Conservation (phyloP, 2,113 vertebrate species). For the Xerus inauris region DNA sequence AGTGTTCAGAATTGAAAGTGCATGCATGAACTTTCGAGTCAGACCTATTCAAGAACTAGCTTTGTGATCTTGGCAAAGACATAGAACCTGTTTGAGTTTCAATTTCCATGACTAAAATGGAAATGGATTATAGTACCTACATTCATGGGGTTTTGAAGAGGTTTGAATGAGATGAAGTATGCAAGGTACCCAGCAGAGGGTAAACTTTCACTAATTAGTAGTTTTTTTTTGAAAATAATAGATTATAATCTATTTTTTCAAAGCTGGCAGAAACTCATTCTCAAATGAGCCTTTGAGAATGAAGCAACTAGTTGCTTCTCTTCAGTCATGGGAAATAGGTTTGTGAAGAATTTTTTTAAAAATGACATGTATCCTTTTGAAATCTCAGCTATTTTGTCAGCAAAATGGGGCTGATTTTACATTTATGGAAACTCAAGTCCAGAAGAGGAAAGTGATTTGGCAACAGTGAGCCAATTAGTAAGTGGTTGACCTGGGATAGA, state of each 20-base stretch:
- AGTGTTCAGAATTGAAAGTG: background rate
- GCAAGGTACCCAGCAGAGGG: background rate
- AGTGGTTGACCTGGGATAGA: background rate
- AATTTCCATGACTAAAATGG: background rate
- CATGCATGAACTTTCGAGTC: background rate
- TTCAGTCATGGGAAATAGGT: background rate
- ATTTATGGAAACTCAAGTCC: background rate
- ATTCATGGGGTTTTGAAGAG: background rate
- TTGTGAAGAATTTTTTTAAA: background rate
- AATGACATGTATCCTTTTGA: background rate
- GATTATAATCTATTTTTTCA: background rate
- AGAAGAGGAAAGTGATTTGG: background rate
- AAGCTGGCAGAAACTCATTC: background rate
- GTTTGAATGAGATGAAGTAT: background rate
- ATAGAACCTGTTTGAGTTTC: background rate
- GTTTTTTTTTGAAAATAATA: background rate
- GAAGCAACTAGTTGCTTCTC: background rate
- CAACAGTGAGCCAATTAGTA: background rate
- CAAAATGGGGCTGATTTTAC: conserved; percentile 41
- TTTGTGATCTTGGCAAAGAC: conserved; percentile 27
- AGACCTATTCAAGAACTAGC: background rate
- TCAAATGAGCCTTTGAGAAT: background rate
- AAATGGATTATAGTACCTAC: background rate
- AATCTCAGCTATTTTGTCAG: background rate
- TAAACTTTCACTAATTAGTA: background rate